Percentiles rank a stretch among this genome's conserved stretches.
Evolutionary conservation across 2,888 invertebrate genomes (phyloP).

Genomic region (Xylota segnis): DNA sequence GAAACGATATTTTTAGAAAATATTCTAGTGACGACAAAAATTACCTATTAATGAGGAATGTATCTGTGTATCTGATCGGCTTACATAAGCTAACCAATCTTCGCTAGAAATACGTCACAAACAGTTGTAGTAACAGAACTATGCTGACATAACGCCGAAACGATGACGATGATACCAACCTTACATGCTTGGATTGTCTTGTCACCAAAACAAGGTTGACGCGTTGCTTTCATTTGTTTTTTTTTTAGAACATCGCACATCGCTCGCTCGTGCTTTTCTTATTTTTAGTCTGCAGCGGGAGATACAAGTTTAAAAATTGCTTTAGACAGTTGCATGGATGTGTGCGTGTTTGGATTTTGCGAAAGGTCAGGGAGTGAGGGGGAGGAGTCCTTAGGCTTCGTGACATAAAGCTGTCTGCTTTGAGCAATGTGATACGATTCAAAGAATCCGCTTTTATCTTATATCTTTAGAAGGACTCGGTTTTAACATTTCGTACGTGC

Average conservation of each 20-base stretch:
- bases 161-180: conserved; percentile 43
- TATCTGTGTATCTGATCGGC: conserved; percentile 6
- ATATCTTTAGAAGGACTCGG: neutral
- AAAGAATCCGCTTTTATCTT: neutral
- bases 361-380: conserved; percentile 42
- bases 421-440: neutral
- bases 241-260: conserved; percentile 9
- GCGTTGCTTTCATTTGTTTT: neutral
- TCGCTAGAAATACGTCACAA: conserved; percentile 41
- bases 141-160: conserved; percentile 2
- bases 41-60: conserved; percentile 9
- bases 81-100: conserved; percentile 20
- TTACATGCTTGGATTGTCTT: conserved; percentile 46
- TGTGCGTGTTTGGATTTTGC: conserved; percentile 2
- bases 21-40: conserved; percentile 37
- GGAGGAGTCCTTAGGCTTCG: neutral
- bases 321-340: neutral
- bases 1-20: conserved; percentile 17
- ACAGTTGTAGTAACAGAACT: neutral
- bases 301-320: neutral
- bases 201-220: conserved; percentile 58
- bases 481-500: neutral
- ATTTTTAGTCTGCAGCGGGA: conserved; percentile 12
- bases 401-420: conserved; percentile 2
- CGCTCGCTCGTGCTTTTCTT: neutral